A percentile compares a stretch with the other conserved stretches of the same genome.
Conservation (phyloP, 2,888 invertebrate genomes). For the Lysandra coridon region DNA sequence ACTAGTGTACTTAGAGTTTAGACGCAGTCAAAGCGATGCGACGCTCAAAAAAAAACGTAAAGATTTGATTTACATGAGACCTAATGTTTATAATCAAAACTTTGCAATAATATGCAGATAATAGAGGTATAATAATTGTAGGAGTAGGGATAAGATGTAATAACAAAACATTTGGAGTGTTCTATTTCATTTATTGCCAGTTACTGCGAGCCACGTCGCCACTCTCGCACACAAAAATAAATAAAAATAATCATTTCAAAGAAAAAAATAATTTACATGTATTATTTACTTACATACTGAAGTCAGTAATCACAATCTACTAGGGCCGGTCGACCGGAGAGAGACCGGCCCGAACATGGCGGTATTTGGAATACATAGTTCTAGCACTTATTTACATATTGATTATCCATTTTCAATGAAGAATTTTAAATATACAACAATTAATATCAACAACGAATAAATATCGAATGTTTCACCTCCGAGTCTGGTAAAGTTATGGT, state of each 20-base stretch:
- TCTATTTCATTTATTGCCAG: conserved; percentile 30
- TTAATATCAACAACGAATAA: conserved; percentile 25
- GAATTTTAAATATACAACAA: conserved; percentile 25
- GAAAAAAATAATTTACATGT: conserved; percentile 32
- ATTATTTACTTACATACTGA: conserved; percentile 34
- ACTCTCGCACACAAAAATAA: conserved; percentile 24
- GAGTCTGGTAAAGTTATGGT: not conserved
- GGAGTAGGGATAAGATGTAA: not conserved
- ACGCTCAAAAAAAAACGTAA: too few species aligned
- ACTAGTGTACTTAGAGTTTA: too few species aligned
- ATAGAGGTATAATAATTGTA: not conserved
- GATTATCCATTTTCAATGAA: conserved; percentile 18
- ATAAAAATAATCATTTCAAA: conserved; percentile 31
- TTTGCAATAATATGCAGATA: not conserved
- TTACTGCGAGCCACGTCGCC: conserved; percentile 8
- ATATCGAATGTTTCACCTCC: conserved; percentile 8
- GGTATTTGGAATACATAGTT: not conserved
- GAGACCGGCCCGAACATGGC: not conserved
- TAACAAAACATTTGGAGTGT: not conserved
- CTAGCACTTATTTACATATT: conserved; percentile 28
- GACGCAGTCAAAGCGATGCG: too few species aligned
- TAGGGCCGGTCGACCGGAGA: not conserved
- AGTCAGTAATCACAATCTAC: conserved; percentile 21
- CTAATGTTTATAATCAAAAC: too few species aligned
- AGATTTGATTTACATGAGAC: too few species aligned